These are phyloP conservation scores for Anas platyrhynchos DNA, from an alignment of 2,113 vertebrate species.

Conservation along the genomic window DNA sequence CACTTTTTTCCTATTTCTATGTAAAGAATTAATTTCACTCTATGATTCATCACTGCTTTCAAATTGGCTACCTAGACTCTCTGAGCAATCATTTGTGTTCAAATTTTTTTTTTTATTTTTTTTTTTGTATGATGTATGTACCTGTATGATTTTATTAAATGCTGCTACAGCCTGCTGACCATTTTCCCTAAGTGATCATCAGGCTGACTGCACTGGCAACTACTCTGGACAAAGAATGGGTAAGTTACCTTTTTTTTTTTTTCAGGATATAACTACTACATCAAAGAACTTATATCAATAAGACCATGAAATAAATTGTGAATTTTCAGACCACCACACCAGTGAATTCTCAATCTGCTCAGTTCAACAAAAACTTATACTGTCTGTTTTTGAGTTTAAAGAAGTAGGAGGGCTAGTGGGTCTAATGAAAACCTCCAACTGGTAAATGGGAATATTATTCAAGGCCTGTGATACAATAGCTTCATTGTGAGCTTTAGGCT, in stretches of 20 bases:
- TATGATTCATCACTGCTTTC: background rate
- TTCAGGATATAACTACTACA: background rate
- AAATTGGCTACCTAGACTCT: background rate
- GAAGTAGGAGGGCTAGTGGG: background rate
- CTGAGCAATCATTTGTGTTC: background rate
- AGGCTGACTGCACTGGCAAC: background rate
- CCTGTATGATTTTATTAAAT: background rate
- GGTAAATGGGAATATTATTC: background rate
- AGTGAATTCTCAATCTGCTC: background rate
- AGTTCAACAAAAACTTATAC: background rate
- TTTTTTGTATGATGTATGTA: rapidly evolving
- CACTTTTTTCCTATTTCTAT: background rate
- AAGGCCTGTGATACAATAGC: background rate
- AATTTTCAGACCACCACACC: background rate
- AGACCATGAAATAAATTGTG: background rate
- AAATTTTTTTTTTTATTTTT: background rate
- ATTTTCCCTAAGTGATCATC: background rate
- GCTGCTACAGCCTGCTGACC: background rate
- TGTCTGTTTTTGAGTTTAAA: background rate
- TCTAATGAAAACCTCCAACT: background rate
- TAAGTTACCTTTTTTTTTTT: background rate
- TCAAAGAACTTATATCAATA: background rate
- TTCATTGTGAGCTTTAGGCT: background rate
- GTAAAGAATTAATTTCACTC: background rate
- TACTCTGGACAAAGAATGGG: background rate